Percentiles rank a stretch among this genome's conserved stretches.
Evolutionary conservation across 2,113 vertebrate species (phyloP).

Genomic region (Eudyptes chrysolophus): DNA sequence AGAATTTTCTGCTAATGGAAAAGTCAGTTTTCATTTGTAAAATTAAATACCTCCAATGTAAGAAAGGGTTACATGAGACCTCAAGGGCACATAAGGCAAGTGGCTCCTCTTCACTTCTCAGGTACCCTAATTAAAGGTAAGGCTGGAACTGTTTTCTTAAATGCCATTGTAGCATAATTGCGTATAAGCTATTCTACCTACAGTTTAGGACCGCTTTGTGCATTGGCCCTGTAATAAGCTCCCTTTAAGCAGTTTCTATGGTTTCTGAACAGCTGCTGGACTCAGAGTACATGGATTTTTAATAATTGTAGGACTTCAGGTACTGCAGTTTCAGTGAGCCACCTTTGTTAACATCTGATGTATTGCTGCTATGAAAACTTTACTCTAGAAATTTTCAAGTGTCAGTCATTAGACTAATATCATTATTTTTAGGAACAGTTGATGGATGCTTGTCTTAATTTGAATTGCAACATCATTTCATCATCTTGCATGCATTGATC

Average conservation of each 20-base stretch:
- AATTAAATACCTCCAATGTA: background rate
- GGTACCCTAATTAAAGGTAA: slow-evolving; percentile 33
- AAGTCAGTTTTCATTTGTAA: background rate
- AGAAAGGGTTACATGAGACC: background rate
- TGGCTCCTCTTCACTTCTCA: background rate
- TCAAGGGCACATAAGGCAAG: background rate
- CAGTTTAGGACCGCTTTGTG: background rate
- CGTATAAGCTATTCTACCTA: background rate
- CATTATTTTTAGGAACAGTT: background rate
- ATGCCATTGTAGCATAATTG: background rate
- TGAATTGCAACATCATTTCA: background rate
- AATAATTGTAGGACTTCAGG: background rate
- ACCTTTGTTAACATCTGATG: background rate
- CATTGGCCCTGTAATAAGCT: background rate
- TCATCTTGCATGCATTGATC: background rate
- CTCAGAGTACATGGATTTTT: background rate
- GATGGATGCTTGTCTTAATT: background rate
- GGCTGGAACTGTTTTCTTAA: slow-evolving; percentile 6
- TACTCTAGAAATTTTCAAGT: background rate
- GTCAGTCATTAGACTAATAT: background rate
- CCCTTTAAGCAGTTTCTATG: background rate
- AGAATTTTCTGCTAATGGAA: background rate
- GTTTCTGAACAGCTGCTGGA: background rate
- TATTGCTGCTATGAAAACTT: background rate
- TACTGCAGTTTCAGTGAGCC: background rate